Evolutionary conservation across 2,888 invertebrate species (phyloP), one percentile per base, ranked within the genome.

Genomic region (Caenorhabditis doughertyi): DNA sequence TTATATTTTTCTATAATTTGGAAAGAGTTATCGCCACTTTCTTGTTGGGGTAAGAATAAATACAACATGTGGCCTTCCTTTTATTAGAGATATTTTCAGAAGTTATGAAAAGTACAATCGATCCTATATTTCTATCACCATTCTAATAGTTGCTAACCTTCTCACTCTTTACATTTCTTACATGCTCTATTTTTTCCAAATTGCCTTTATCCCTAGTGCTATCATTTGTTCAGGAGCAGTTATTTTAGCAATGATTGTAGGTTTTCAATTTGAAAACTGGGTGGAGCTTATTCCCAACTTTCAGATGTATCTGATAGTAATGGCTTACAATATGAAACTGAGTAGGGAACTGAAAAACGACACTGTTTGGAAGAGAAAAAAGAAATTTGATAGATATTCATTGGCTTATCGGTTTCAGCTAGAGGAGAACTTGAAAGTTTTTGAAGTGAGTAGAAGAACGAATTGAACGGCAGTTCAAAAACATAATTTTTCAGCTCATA

Each of bases 1-100:
- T 77, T 25, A 70, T 77, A 32, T 77, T 77, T 18, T 67, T 77
- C 53, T 77, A 68, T 25, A 70, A 70, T 32, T 29, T 77, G 13
- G 77, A 77, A 23, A 23, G 77, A 53, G 67, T 68, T 1, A 27
- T 62, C 4, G 77, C 77, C 21, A 77, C 77, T 0, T 44, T 60
- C 60, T 49, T 68, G 16, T 25, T 77, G 11, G 77, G 74, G 71
- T 71, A 25, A 2, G 44, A 18, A 13, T 8, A 9, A 32, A 32
- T 32, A 7, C 9, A 7, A 32, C 5, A 9, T 7, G 32, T 32
- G 9, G 44, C 23, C 23, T 53, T 23, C 23, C 18, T 23, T 51
- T 3, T 27, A 25, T 55, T 18, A 9, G 3, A 13, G 11, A 4
- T 39, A 13, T 18, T 44, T 72, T 44, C 62, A 72, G 73, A 47